Evolutionary conservation across 2,888 invertebrate species (phyloP), one percentile per base, ranked within the genome.

Genomic region (Nyleta sp.): DNA sequence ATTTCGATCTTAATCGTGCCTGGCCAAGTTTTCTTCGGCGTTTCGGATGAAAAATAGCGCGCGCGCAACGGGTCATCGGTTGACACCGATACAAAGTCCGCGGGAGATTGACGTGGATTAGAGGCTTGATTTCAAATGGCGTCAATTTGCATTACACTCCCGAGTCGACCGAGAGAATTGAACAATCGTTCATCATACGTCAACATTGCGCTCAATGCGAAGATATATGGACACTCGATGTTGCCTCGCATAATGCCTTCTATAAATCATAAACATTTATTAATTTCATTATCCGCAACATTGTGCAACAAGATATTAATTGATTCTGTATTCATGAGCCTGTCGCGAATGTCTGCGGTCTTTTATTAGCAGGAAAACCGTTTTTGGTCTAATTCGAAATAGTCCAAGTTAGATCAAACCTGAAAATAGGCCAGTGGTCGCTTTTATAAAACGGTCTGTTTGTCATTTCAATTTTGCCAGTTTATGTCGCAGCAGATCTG

Each of bases 151-250:
- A 70, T 74, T 48, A 65, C 59, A 68, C 62, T 65, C 42, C 53
- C 33, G 33, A 52, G 33, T 48, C 42, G 24, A 15, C 18, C 33
- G 38, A 31, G 38, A 33, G 70, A 70, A 64, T 73, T 70, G 73
- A 73, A 65, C 73, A 73, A 73, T 78, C 65, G 67, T 72, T 60
- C 53, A 53, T 77, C 71, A 64, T 59, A 68, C 60, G 55, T 64
- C 75, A 75, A 68, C 62, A 57, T 57, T 60, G 57, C 22, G 48
- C 18, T 53, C 42, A 40, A 52, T 35, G 53, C 60, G 46, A 67
- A 60, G 67, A 75, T 55, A 67, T 57, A 74, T 67, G 55, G 68
- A n/a, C 31, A 55, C 53, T 42, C 42, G 15, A 57, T 46, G 65
- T 38, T 38, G 35, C 31, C 52, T 42, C 44, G 57, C 55, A 76